Evolutionary conservation across 1,140 invertebrate species (phyloP).

Genomic region (Patella vulgata): DNA sequence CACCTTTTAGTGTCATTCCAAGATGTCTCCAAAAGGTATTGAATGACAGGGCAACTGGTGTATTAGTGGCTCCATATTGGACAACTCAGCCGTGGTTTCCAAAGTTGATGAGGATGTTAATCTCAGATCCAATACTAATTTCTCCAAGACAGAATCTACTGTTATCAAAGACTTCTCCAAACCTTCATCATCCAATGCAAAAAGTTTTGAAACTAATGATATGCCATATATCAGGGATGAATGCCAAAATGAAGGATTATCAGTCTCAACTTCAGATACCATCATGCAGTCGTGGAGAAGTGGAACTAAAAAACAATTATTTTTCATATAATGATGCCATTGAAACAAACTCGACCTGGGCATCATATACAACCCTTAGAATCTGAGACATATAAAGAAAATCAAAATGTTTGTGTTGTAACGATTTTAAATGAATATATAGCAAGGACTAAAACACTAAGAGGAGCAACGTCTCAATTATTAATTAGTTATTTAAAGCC

Average conservation of each 20-base stretch:
- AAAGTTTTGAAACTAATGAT: conserved; percentile 20
- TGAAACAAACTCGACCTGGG: no score
- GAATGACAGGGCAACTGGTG: conserved; percentile 12
- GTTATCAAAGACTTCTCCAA: not conserved
- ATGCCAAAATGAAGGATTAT: conserved; percentile 11
- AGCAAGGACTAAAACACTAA: no score
- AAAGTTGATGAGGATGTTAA: conserved; percentile 12
- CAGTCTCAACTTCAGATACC: conserved; percentile 17
- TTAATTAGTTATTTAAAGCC: no score
- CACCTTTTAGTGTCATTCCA: conserved; percentile 27
- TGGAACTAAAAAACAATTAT: conserved; percentile 21
- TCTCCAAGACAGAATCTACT: not conserved
- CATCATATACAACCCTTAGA: no score
- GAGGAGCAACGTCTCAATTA: no score
- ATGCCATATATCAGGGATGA: conserved; percentile 26
- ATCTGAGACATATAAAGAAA: no score
- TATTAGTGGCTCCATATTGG: conserved; percentile 33
- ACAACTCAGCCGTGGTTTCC: conserved; percentile 27
- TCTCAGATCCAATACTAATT: not conserved
- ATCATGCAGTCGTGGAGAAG: conserved; percentile 25
- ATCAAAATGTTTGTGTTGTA: no score
- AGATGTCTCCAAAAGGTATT: conserved; percentile 24
- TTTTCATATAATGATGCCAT: no score
- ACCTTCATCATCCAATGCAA: conserved; percentile 15
- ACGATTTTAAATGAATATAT: no score